These are phyloP conservation scores for Tipula helvola DNA, from an alignment of 2,888 invertebrate species.

Conservation along the genomic window DNA sequence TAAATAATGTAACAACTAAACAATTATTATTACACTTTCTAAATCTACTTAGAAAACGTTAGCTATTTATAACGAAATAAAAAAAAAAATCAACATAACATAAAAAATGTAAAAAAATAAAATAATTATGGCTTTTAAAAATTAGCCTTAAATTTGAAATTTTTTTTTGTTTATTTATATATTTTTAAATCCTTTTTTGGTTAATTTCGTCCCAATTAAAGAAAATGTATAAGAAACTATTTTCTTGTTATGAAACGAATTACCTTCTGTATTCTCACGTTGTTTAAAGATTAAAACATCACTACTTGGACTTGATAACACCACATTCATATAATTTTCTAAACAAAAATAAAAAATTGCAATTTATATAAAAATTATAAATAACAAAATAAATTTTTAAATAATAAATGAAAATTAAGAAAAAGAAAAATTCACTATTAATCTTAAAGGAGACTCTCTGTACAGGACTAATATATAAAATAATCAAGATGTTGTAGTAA, in stretches of 20 bases:
- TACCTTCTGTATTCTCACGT: background rate
- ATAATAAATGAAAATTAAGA: background rate
- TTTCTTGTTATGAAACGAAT: background rate
- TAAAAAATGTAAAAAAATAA: background rate
- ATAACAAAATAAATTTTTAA: background rate
- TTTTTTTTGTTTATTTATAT: background rate
- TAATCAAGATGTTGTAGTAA: background rate
- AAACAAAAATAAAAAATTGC: constrained; percentile 4
- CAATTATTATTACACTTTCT: background rate
- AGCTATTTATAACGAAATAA: background rate
- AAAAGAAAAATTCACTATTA: background rate
- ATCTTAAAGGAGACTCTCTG: background rate
- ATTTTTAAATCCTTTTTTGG: background rate
- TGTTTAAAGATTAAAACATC: background rate
- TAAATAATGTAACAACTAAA: background rate
- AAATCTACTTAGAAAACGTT: background rate
- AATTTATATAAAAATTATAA: background rate
- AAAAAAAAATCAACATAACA: background rate
- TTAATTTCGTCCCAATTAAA: background rate
- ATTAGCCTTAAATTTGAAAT: background rate
- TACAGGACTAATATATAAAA: background rate
- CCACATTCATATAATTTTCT: background rate
- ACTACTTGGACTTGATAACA: background rate
- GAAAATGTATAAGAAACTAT: background rate
- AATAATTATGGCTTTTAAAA: background rate